Evolutionary conservation across 2,888 invertebrate genomes (phyloP).

Genomic region (Chaetoderma sp.): DNA sequence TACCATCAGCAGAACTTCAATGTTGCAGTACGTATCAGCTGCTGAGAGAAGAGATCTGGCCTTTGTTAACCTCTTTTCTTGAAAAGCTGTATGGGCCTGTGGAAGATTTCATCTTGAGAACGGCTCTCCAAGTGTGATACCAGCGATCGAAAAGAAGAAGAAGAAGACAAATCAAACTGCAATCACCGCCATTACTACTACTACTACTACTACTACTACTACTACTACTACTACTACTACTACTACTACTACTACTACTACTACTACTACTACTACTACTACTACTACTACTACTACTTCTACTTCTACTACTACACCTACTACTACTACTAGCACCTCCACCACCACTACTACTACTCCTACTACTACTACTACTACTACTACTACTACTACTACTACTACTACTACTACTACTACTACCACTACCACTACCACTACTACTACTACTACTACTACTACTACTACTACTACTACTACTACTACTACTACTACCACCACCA

Average conservation of each 20-base stretch:
- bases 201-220: conserved; percentile 23
- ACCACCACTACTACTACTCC: no score
- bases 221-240: conserved; percentile 7
- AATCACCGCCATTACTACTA: conserved; percentile 13
- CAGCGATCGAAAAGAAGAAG: no score
- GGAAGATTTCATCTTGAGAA: no score
- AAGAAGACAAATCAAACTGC: no score
- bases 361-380: background rate
- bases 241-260: background rate
- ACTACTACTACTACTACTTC: conserved; percentile 1
- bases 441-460: conserved; percentile 18
- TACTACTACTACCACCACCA: conserved; percentile 13
- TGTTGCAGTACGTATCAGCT: no score
- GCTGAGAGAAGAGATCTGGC: no score
- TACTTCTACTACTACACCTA: no score
- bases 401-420: conserved; percentile 18
- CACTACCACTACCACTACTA: conserved; percentile 10
- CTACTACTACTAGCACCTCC: no score
- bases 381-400: conserved; percentile 18
- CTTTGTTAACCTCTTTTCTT: no score
- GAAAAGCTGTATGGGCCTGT: no score
- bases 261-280: conserved; percentile 9
- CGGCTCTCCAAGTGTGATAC: no score
- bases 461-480: conserved; percentile 17
- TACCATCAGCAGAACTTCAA: no score